Conservation (phyloP, 2,888 invertebrate genomes). For the Hypselothyrea guttata region DNA sequence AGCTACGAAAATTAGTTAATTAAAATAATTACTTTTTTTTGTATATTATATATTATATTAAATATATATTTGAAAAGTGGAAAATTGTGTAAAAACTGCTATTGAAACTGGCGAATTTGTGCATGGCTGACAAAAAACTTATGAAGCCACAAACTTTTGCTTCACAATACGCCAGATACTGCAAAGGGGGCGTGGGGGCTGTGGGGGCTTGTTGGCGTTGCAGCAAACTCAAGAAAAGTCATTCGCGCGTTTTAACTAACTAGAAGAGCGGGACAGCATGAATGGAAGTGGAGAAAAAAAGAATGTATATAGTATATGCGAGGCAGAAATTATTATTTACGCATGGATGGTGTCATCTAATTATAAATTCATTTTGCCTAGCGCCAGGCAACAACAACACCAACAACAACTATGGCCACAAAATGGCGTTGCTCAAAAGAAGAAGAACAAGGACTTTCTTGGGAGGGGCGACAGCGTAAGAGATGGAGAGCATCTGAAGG, state of each 20-base stretch:
- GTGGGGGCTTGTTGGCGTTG: constrained; percentile 2
- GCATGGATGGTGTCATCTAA: constrained; percentile 83
- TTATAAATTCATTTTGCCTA: constrained; percentile 81
- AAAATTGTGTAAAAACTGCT: constrained; percentile 59
- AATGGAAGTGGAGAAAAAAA: constrained; percentile 11
- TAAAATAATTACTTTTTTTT: no score
- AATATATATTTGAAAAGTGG: constrained; percentile 26
- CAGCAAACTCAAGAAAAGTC: constrained; percentile 68
- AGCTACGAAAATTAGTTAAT: no score
- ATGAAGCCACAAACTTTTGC: constrained; percentile 55
- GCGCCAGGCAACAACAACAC: constrained; percentile 33
- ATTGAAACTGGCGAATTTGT: constrained; percentile 39
- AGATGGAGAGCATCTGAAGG: constrained; percentile 29
- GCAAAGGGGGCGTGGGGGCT: neutral
- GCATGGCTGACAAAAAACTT: constrained; percentile 65
- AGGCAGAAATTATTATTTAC: constrained; percentile 80
- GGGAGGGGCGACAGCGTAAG: neutral
- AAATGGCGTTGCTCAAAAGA: constrained; percentile 33
- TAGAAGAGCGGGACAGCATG: constrained; percentile 44
- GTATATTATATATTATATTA: no score
- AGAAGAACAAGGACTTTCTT: constrained; percentile 4
- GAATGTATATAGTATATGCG: constrained; percentile 26
- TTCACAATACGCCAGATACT: constrained; percentile 51
- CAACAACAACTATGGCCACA: constrained; percentile 35
- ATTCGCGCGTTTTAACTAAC: constrained; percentile 76